phyloP scores from a whole-genome alignment of 2,113 vertebrate genomes.

The Galeopterus variegatus region DNA sequence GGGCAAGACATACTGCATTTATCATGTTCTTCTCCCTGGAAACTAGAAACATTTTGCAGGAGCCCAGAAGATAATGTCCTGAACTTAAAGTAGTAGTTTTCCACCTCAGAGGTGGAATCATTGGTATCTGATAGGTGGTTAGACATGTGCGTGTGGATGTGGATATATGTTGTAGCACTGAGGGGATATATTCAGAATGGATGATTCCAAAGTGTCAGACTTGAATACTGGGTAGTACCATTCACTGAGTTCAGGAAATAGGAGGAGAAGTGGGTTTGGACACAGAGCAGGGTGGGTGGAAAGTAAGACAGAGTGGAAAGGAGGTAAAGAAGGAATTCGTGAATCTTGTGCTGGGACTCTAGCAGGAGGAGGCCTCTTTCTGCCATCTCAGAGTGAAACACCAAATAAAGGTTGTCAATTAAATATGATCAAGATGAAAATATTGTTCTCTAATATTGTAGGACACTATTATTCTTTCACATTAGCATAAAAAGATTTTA shows the following conservation, averaged over 20 bases:
- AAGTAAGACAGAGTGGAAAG: neutral
- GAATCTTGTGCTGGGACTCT: neutral
- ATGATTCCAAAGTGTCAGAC: neutral
- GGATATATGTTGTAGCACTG: too few species aligned
- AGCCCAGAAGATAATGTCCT: neutral
- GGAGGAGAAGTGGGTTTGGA: neutral
- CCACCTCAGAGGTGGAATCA: neutral
- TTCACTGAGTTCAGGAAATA: neutral
- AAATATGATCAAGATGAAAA: neutral
- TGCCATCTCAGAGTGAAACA: neutral
- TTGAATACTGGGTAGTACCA: neutral
- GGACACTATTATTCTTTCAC: neutral
- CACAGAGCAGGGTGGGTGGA: neutral
- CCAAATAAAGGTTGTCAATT: neutral
- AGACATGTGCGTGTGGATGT: accelerated
- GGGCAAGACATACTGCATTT: neutral
- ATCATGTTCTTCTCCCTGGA: neutral
- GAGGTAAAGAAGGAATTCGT: neutral
- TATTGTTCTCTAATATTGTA: neutral
- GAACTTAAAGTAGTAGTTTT: neutral
- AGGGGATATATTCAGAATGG: too few species aligned
- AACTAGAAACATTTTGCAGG: neutral
- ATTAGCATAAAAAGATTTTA: neutral
- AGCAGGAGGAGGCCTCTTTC: neutral
- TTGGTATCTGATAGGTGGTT: neutral